phyloP scores from a whole-genome alignment of 35 echinoderm and acorn worm genomes.

The Ophioderma brevispina region DNA sequence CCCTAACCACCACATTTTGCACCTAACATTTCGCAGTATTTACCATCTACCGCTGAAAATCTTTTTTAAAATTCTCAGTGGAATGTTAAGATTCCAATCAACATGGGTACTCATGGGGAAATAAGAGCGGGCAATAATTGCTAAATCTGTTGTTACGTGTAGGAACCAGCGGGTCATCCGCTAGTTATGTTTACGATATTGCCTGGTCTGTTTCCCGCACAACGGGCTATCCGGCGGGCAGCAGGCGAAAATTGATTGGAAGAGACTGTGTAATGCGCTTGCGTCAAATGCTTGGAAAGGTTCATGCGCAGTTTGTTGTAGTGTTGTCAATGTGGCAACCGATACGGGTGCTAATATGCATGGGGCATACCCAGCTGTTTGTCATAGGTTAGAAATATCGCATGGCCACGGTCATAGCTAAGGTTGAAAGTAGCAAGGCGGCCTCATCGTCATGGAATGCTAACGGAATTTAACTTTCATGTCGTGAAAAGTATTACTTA shows the following conservation, averaged over 20 bases:
- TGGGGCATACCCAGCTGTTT: constrained; percentile 7
- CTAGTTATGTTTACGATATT: background rate
- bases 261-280: background rate
- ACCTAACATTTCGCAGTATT: background rate
- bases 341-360: background rate
- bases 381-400: background rate
- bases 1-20: background rate
- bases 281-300: background rate
- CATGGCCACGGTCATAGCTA: constrained; percentile 1
- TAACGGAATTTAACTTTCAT: background rate
- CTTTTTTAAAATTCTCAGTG: background rate
- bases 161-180: background rate
- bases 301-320: background rate
- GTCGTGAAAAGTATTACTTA: background rate
- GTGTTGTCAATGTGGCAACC: constrained; percentile 6
- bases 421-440: background rate
- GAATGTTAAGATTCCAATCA: background rate
- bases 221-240: background rate
- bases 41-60: background rate
- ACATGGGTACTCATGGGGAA: background rate
- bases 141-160: background rate
- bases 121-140: background rate
- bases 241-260: constrained; percentile 4
- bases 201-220: background rate
- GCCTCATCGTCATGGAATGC: background rate